phyloP scores from a whole-genome alignment of 2,888 invertebrate genomes.

The Noctua pronuba region DNA sequence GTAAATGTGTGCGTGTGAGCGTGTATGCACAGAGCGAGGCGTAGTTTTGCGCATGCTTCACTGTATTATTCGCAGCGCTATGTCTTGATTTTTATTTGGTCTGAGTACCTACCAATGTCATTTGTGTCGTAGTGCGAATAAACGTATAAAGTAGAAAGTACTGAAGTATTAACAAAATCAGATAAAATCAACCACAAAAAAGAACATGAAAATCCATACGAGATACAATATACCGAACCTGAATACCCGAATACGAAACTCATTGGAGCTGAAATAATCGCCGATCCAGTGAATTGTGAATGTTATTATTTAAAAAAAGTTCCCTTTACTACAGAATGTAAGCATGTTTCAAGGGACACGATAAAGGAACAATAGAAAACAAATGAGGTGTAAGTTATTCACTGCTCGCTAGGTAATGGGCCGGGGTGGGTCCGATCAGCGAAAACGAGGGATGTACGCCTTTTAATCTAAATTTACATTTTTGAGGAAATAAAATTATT shows the following conservation, averaged over 20 bases:
- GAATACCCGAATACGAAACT: constrained; percentile 41
- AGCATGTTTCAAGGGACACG: constrained; percentile 74
- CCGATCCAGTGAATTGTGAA: constrained; percentile 59
- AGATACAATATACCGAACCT: constrained; percentile 9
- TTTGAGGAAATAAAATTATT: constrained; percentile 56
- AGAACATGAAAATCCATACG: constrained; percentile 4
- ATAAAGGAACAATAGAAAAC: constrained; percentile 84
- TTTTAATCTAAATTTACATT: constrained; percentile 64
- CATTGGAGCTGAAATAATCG: constrained; percentile 61
- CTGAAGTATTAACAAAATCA: background rate
- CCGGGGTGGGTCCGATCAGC: constrained; percentile 62
- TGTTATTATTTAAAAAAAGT: constrained; percentile 65
- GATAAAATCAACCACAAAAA: constrained; percentile 21
- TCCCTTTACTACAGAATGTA: constrained; percentile 54
- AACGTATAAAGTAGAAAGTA: background rate
- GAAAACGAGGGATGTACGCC: constrained; percentile 52
- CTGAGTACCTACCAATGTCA: background rate
- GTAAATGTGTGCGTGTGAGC: too few relatives aligned
- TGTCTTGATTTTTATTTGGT: too few relatives aligned
- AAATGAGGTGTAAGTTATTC: constrained; percentile 85
- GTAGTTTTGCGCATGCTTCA: too few relatives aligned
- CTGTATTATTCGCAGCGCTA: too few relatives aligned
- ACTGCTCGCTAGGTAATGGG: constrained; percentile 75
- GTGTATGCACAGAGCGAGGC: too few relatives aligned
- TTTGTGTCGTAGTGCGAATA: background rate